Evolutionary conservation across 2,797 vertebrate genomes (phyloP).

Genomic region (Columba guinea): DNA sequence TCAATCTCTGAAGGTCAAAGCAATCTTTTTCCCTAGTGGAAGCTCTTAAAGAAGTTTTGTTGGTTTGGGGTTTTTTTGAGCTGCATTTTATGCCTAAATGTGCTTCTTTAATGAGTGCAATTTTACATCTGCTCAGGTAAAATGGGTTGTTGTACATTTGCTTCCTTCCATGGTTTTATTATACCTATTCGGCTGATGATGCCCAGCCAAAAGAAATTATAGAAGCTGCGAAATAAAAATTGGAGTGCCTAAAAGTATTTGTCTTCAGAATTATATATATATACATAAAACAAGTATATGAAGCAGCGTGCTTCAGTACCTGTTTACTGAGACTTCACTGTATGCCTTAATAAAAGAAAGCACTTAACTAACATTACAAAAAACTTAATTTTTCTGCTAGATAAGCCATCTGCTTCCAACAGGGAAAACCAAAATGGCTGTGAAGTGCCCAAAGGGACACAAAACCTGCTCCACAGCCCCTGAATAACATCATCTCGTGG

Average conservation of each 20-base stretch:
- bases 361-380: not conserved
- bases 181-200: not conserved
- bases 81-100: conserved; percentile 26
- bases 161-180: not conserved
- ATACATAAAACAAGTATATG: not conserved
- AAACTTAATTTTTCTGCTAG: not conserved
- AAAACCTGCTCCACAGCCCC: not conserved
- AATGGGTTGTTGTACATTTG: not conserved
- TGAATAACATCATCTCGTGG: rapidly evolving
- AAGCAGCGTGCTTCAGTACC: not conserved
- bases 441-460: not conserved
- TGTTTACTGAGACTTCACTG: not conserved
- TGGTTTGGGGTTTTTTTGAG: not conserved
- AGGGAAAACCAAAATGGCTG: not conserved
- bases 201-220: not conserved
- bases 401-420: not conserved
- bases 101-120: conserved; percentile 41
- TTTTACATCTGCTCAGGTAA: conserved; percentile 42
- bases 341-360: not conserved
- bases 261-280: not conserved
- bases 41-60: not conserved
- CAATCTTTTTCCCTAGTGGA: conserved; percentile 36
- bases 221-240: conserved; percentile 3
- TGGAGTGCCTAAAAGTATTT: not conserved
- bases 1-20: conserved; percentile 60